Conservation (phyloP, 1,140 invertebrate species). For the Frieseomelitta varia region DNA sequence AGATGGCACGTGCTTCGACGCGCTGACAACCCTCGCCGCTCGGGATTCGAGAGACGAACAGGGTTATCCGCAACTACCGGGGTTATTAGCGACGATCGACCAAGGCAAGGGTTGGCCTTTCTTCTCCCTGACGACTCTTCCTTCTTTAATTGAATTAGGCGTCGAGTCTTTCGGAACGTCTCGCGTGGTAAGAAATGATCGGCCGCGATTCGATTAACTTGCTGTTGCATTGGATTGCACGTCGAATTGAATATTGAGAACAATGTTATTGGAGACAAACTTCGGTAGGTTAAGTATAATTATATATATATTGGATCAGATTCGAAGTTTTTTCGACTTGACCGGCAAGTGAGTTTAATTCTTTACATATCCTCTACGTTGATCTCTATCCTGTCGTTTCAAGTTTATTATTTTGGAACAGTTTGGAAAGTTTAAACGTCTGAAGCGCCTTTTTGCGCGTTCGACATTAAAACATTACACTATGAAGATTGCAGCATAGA, state of each 20-base stretch:
- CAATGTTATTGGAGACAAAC: background rate
- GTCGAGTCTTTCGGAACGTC: background rate
- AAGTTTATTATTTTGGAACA: too few species aligned
- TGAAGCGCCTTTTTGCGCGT: too few species aligned
- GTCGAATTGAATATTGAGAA: too few species aligned
- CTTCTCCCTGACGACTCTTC: background rate
- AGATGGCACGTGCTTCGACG: slow-evolving; percentile 37
- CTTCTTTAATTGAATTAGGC: slow-evolving; percentile 20
- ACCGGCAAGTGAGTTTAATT: background rate
- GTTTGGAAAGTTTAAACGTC: too few species aligned
- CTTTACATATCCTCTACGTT: too few species aligned
- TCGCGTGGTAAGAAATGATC: background rate
- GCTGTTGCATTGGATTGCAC: background rate
- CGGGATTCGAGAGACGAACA: slow-evolving; percentile 6
- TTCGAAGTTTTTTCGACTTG: background rate
- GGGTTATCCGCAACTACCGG: slow-evolving; percentile 34
- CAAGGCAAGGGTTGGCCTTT: slow-evolving; percentile 26
- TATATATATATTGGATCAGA: accelerated
- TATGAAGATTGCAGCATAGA: too few species aligned
- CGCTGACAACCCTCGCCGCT: slow-evolving; percentile 12
- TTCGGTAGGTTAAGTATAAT: background rate
- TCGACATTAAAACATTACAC: too few species aligned
- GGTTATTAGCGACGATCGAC: slow-evolving; percentile 30
- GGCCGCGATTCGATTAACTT: background rate
- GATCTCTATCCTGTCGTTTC: too few species aligned